Evolutionary conservation across 2,113 vertebrate species (phyloP), one percentile per base, ranked within the genome.

Genomic region (Plectropomus leopardus): DNA sequence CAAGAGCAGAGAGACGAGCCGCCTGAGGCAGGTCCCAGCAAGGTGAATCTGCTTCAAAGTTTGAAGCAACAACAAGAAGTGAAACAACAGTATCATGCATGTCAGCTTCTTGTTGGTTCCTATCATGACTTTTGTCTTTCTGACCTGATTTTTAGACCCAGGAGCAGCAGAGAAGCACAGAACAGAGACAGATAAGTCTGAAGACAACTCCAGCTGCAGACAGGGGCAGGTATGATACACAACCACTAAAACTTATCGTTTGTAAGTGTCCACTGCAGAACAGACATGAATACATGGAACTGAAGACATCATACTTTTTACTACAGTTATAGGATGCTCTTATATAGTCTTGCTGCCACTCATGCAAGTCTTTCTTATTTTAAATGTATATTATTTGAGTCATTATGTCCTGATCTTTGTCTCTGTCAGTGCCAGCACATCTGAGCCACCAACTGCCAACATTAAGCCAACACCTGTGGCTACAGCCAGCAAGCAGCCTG

Each of bases 401-500:
- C 14, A 17, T 24, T 57, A 14, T 30, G 4, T 47, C 60, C 6
- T 58, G 1, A 26, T 69, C 48, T 51, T 48, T 66, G 7, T 26
- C 54, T 76, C 13, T 72, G 0, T 48, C 86, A 99, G 98, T 77
- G 95, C 97, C 51, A 98, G 96, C 85, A 95, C 96, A 68, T 98
- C 97, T 51, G 98, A 99, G 74, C 96, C 98, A 36, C 98, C 98
- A 47, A 99, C 98, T 73, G 98, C 98, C 71, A 99, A 99, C 88
- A 99, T 99, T 84, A 99, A 99, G 86, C 98, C 98, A 55, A 99
- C 98, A 32, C 98, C 98, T 72, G 97, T 96, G 7, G 96, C 98
- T 36, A 96, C 98, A 42, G 96, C 95, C 54, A 97, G 97, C 93
- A 99, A 99, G 94, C 97, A 97, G 83, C 95, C 96, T 15, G 96